A percentile compares a stretch with the other conserved stretches of the same genome.
Conservation (phyloP, 92 coral and sea anemone species). For the Galaxea fascicularis region DNA sequence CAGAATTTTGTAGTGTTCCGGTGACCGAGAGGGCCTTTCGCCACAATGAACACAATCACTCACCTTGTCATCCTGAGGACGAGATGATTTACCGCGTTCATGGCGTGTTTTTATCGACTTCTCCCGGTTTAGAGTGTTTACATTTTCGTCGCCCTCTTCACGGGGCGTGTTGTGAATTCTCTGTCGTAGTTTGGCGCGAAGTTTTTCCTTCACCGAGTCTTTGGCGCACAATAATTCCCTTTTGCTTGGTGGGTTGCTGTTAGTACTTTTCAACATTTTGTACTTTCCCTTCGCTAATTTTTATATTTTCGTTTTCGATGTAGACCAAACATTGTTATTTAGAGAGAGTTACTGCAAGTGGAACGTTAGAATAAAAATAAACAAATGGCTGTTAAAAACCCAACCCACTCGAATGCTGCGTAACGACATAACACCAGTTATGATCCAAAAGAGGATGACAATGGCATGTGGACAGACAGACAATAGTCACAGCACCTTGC, state of each 20-base stretch:
- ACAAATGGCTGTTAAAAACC: background rate
- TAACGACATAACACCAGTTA: conserved; percentile 13
- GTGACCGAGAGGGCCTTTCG: no score
- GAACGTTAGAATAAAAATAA: background rate
- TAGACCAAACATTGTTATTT: conserved; percentile 7
- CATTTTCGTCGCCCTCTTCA: conserved; percentile 53
- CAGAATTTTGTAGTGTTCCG: no score
- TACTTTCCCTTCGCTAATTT: background rate
- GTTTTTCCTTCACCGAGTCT: conserved; percentile 43
- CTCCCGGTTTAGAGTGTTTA: conserved; percentile 52
- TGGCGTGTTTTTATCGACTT: background rate
- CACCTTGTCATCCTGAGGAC: background rate
- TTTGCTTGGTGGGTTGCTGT: background rate
- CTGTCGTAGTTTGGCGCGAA: conserved; percentile 58
- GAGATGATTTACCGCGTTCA: background rate
- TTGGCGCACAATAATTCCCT: background rate
- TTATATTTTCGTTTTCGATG: background rate
- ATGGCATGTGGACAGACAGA: background rate
- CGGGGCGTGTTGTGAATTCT: conserved; percentile 51
- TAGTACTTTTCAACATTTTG: conserved; percentile 6
- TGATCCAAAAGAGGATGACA: no score
- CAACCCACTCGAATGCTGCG: background rate
- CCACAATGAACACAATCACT: background rate
- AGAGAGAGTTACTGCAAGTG: background rate
- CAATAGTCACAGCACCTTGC: background rate